Conservation (phyloP, 1,140 invertebrate species). For the Cyrtorhinus lividipennis region DNA sequence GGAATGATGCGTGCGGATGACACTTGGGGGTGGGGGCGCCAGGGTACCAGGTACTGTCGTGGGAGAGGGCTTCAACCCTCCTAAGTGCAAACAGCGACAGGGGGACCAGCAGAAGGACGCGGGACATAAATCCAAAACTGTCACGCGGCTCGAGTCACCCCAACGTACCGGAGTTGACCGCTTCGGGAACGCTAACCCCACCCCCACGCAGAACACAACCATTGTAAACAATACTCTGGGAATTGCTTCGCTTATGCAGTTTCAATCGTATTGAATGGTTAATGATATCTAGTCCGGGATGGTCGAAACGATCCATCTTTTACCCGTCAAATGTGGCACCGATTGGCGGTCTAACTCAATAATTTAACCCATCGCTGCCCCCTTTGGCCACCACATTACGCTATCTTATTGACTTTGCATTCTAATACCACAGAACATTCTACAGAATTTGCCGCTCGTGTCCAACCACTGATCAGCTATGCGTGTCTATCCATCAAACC, state of each 20-base stretch:
- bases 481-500: too few relatives aligned
- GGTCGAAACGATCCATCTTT: background rate
- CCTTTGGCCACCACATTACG: too few relatives aligned
- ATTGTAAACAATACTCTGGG: background rate
- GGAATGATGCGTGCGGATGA: background rate
- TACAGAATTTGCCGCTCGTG: too few relatives aligned
- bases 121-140: background rate
- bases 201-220: background rate
- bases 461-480: too few relatives aligned
- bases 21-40: background rate
- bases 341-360: too few relatives aligned
- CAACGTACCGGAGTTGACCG: background rate
- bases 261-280: background rate
- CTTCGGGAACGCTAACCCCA: background rate
- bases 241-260: background rate
- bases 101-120: background rate
- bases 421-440: too few relatives aligned
- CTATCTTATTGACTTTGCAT: too few relatives aligned
- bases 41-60: background rate
- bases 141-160: background rate
- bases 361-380: too few relatives aligned
- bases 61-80: too few relatives aligned
- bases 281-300: background rate
- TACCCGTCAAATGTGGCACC: too few relatives aligned
- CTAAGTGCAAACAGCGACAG: background rate